A percentile compares a stretch with the other conserved stretches of the same genome.
phyloP scores from a whole-genome alignment of 2,797 vertebrate species.

The Poecilia gillii region DNA sequence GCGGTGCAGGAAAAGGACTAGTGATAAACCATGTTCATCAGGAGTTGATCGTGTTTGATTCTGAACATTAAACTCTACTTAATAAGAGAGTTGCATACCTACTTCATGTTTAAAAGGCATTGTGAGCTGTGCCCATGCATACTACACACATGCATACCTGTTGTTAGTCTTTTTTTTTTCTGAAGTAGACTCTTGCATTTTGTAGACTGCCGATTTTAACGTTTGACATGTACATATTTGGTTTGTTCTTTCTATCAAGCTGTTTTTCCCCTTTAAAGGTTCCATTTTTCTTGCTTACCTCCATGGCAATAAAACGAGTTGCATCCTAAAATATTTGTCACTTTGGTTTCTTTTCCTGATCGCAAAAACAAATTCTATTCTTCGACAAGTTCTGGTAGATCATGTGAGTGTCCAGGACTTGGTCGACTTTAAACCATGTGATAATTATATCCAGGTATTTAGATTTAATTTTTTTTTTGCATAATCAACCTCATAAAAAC shows the following conservation, averaged over 20 bases:
- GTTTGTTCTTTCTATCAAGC: slow-evolving; percentile 38
- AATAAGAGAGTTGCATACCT: slow-evolving; percentile 3
- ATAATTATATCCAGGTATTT: background rate
- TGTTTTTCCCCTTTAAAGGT: slow-evolving; percentile 44
- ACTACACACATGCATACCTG: slow-evolving; percentile 8
- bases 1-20: slow-evolving; percentile 15
- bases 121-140: slow-evolving; percentile 10
- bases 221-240: slow-evolving; percentile 61
- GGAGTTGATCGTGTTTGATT: slow-evolving; percentile 17
- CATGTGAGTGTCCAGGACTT: background rate
- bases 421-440: background rate
- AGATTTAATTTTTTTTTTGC: background rate
- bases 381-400: background rate
- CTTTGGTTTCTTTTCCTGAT: background rate
- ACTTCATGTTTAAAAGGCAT: slow-evolving; percentile 10
- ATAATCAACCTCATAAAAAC: background rate
- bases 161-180: slow-evolving; percentile 41
- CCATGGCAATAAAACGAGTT: slow-evolving; percentile 58
- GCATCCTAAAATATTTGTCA: background rate
- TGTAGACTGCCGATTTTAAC: slow-evolving; percentile 29
- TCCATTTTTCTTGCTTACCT: slow-evolving; percentile 34
- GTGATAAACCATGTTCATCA: slow-evolving; percentile 1
- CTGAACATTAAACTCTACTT: slow-evolving; percentile 25
- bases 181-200: slow-evolving; percentile 37
- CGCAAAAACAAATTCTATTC: background rate